Evolutionary conservation across 2,888 invertebrate species (phyloP).

Genomic region (Drosophila paramelanica): DNA sequence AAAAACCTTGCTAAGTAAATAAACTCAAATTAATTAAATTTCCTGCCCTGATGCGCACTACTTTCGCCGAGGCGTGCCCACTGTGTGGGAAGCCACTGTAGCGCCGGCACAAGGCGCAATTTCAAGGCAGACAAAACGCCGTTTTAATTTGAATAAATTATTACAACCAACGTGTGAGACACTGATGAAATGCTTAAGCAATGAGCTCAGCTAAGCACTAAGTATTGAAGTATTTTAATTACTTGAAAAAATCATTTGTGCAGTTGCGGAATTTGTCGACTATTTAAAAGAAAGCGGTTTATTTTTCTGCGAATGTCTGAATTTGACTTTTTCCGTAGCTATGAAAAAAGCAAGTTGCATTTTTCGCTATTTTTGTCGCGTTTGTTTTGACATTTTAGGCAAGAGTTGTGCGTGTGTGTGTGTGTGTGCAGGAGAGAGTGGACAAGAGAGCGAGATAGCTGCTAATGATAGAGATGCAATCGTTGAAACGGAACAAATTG

Average conservation of each 20-base stretch:
- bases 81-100: slow-evolving; percentile 48
- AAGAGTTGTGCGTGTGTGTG: slow-evolving; percentile 3
- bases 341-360: slow-evolving; percentile 47
- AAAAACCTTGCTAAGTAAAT: slow-evolving; percentile 4
- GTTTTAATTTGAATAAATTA: slow-evolving; percentile 68
- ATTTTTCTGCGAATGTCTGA: slow-evolving; percentile 16
- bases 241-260: slow-evolving; percentile 26
- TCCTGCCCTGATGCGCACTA: slow-evolving; percentile 46
- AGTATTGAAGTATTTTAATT: slow-evolving; percentile 54
- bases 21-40: slow-evolving; percentile 53
- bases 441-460: slow-evolving; percentile 21
- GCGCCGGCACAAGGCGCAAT: not conserved
- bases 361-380: slow-evolving; percentile 44
- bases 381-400: slow-evolving; percentile 46
- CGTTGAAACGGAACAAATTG: slow-evolving; percentile 51
- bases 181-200: slow-evolving; percentile 29
- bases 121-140: slow-evolving; percentile 40
- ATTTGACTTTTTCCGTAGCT: slow-evolving; percentile 47
- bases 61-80: slow-evolving; percentile 41
- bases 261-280: slow-evolving; percentile 21
- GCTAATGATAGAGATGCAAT: slow-evolving; percentile 40
- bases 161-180: slow-evolving; percentile 27
- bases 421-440: slow-evolving; percentile 19
- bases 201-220: slow-evolving; percentile 49
- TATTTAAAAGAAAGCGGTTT: slow-evolving; percentile 47